Evolutionary conservation across 2,888 invertebrate species (phyloP).

Genomic region (Eledona agricola): DNA sequence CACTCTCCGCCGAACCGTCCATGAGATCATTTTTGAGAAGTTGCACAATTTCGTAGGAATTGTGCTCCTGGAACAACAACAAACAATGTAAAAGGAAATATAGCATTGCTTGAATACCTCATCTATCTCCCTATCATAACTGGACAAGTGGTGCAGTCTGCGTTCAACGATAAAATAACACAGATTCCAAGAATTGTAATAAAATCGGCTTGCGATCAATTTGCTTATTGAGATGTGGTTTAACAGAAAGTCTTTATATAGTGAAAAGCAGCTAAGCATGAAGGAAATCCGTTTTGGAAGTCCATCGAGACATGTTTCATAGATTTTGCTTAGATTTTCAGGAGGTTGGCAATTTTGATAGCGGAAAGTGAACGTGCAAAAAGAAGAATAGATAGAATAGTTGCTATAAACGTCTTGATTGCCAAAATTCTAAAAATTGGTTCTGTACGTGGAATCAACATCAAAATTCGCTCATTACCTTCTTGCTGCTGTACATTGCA

Average conservation of each 20-base stretch:
- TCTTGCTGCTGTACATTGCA: constrained; percentile 12
- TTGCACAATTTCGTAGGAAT: constrained; percentile 5
- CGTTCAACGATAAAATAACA: constrained; percentile 3
- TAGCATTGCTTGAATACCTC: background rate
- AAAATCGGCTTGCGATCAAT: constrained; percentile 7
- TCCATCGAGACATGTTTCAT: too few species aligned
- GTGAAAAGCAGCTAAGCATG: constrained; percentile 2
- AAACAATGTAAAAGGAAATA: background rate
- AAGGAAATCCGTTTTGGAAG: too few species aligned
- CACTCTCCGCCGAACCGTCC: constrained; percentile 7
- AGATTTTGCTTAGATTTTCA: background rate
- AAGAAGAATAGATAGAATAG: constrained; percentile 12
- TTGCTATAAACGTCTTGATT: constrained; percentile 9
- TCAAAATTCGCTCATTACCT: constrained; percentile 6
- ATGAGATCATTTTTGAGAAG: constrained; percentile 9
- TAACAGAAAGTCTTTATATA: background rate
- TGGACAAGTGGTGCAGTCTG: constrained; percentile 8
- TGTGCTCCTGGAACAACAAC: constrained; percentile 13
- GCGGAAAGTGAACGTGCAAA: constrained; percentile 2
- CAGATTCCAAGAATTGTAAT: constrained; percentile 9
- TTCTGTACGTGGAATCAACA: background rate
- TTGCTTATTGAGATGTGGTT: background rate
- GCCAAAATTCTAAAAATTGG: constrained; percentile 15
- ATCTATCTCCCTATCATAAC: too few species aligned
- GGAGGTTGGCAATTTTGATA: background rate